Base-by-base conservation (phyloP, 2,888 invertebrate species). In the Protonemura montana region DNA sequence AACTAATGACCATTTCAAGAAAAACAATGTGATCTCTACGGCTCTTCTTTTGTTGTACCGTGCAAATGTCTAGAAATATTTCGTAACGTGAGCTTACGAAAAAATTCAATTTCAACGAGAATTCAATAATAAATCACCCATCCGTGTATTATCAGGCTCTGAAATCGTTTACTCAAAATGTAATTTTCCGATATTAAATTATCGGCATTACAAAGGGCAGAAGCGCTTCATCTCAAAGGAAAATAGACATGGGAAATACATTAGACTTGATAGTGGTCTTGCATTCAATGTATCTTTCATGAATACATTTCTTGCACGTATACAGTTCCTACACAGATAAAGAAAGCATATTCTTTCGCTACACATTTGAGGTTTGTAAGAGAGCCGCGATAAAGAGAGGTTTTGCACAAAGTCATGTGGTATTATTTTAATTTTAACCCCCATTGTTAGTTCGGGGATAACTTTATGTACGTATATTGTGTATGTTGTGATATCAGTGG, bases 111-210 rank as follows among this genome's bases (percentile, higher is more conserved):
- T 84, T 84, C 84, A 76, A 84, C 59, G 76, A 21, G 27, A 84
- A 84, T 84, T 84, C 84, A 29, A 84, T 84, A 84, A 84, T 59
- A 84, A 84, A 84, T 84, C 84, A 30, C 76, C 76, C 25, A 84
- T 59, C 76, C 84, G 29, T 59, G n/a, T 28, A 82, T 41, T 28
- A 82, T 41, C 42, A 84, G 28, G 27, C 30, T 30, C 84, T 29
- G 59, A 76, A 76, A 84, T 76, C 84, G 59, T 84, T 84, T 76
- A 84, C 84, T 76, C 76, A 28, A 76, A 84, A 84, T 84, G 84
- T 84, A 76, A 59, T 84, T 84, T 81, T 27, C 76, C 84, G 76
- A 76, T 84, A 84, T 59, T 59, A 84, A 76, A 84, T 84, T 84
- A 84, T 84, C 84, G 84, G 76, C 30, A 81, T 29, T 30, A 81